Base-by-base conservation (phyloP, 2,888 invertebrate genomes). In the Drosophila barbarae region DNA sequence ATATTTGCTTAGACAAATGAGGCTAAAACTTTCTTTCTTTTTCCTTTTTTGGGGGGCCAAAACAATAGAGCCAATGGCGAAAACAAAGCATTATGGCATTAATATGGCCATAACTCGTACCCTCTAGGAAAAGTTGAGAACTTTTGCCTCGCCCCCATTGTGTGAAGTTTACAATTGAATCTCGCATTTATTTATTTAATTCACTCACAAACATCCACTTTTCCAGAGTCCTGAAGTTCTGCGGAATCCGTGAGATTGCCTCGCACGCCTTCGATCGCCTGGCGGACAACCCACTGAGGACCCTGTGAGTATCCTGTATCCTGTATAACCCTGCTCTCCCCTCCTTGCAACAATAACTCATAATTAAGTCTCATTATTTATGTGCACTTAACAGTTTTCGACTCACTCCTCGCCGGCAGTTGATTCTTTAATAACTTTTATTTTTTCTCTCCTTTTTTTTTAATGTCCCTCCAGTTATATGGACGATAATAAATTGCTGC, bases 161-260 rank as follows among this genome's bases (percentile, higher is more conserved):
- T 64, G 59, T 7, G 32, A 53, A 51, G 49, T 78, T 73, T 60
- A 71, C 78, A 78, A 78, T 76, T 76, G 79, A 81, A 74, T 76
- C 66, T 64, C 47, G 42, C 61, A 60, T 58, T 69, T 73, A 69
- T 64, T 73, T 58, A 67, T 72, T 71, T 30, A 41, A 66, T 66
- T 64, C 68, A 41, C 69, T 57, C 21, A 21, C 21, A 12, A 44
- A 46, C 30, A 46, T 18, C 30, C 46, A 21, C 32, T 21, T 47
- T 68, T 90, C 73, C 73, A 91, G 91, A 52, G 90, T 90, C 21
- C 79, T 91, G 65, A 88, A 88, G 63, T 89, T 90, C 65, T 91
- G 90, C 74, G 84, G 87, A 42, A 89, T 91, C 58, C 77, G 84
- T 23, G 76, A 84, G 51, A 84, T 91, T 49, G 79, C 85, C 42